Conservation (phyloP, 1,140 invertebrate genomes). For the Ephestia elutella region DNA sequence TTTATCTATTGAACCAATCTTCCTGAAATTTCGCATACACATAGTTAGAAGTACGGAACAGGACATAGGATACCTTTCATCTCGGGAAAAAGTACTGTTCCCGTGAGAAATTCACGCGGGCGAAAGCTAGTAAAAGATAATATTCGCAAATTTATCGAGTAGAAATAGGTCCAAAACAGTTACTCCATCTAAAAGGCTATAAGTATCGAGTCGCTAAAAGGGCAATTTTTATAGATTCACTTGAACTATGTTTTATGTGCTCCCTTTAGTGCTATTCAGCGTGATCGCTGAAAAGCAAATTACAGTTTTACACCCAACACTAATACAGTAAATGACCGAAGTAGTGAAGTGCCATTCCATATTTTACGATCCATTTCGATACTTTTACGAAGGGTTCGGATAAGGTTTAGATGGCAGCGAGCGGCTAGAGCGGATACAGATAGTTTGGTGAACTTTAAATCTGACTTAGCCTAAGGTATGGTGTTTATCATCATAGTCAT, state of each 20-base stretch:
- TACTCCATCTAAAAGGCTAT: too few relatives aligned
- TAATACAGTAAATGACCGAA: conserved; percentile 19
- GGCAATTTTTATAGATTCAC: neutral
- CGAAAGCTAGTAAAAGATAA: too few relatives aligned
- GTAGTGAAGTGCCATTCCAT: conserved; percentile 22
- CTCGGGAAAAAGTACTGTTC: too few relatives aligned
- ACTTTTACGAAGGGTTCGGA: conserved; percentile 24
- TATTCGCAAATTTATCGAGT: too few relatives aligned
- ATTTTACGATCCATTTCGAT: conserved; percentile 27
- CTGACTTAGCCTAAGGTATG: neutral
- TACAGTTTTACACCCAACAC: conserved; percentile 21
- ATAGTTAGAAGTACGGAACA: too few relatives aligned
- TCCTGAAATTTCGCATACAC: too few relatives aligned
- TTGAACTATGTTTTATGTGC: conserved; percentile 1
- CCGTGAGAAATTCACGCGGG: too few relatives aligned
- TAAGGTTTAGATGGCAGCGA: neutral
- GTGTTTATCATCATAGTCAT: neutral
- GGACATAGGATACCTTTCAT: too few relatives aligned
- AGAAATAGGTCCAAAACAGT: too few relatives aligned
- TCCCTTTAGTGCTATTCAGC: conserved; percentile 6
- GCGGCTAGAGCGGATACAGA: neutral
- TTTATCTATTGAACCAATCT: too few relatives aligned
- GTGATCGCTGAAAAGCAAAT: conserved; percentile 9
- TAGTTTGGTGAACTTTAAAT: neutral
- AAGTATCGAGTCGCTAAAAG: too few relatives aligned